Base-by-base conservation (phyloP, 2,113 vertebrate species). In the Suricata suricatta region DNA sequence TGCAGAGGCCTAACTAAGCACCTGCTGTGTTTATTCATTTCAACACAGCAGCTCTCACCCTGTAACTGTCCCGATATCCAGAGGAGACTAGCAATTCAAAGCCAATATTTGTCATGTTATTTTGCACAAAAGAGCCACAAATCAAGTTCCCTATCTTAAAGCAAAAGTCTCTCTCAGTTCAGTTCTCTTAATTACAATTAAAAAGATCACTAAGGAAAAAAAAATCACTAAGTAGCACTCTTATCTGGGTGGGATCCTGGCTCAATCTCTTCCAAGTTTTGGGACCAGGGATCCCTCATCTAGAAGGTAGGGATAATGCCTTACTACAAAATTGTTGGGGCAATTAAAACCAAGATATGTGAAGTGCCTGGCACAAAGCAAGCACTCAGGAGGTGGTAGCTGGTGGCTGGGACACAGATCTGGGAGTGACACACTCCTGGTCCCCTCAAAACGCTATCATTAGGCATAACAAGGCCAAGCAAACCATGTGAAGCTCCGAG, bases 101-200 rank as follows among this genome's bases (percentile, higher is more conserved):
- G 54, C 16, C 19, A 41, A 0, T 21, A 29, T 16, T 3, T 79
- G 63, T 33, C 81, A 57, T 23, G 35, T 14, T 16, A 81, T 44
- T 90, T 57, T 77, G 85, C 9, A 83, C 41, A 69, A 41, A 90
- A 88, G 81, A 95, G 14, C 63, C 54, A 88, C 44, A 92, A 89
- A 95, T 35, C 74, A 86, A 41, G 71, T 35, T 54, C 68, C 57
- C 80, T 69, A 77, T 9, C 66, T 93, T 71, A 74, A 97, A 95
- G 80, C 27, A 76, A 66, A 87, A 71, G 19, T 23, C 71, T 11
- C 12, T 69, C 57, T 54, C 17, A 10, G 38, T 50, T 88, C 77
- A 66, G n/a, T 14, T 21, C 63, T 72, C 38, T 84, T 80, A 60
- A 95, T 79, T 83, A 79, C 94, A 84, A 52, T 29, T 5, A 47